Conservation (phyloP, 2,888 invertebrate species). For the Panopea generosa region DNA sequence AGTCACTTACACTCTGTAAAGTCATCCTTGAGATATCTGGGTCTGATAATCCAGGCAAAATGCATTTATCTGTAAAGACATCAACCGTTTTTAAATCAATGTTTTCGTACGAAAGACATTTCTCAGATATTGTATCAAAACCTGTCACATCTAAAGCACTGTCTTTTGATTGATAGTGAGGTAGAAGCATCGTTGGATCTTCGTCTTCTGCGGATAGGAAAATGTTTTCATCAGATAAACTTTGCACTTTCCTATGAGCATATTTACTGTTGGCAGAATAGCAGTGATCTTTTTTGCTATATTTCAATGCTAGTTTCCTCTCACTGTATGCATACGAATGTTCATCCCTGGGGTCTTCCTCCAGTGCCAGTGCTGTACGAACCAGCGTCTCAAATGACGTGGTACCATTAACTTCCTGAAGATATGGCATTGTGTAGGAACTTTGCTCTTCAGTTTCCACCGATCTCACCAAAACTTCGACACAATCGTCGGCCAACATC, state of each 20-base stretch:
- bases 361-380: constrained; percentile 34
- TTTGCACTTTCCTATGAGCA: constrained; percentile 26
- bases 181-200: constrained; percentile 25
- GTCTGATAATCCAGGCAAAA: constrained; percentile 55
- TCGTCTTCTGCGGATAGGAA: background rate
- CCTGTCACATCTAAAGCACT: constrained; percentile 63
- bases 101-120: constrained; percentile 55
- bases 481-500: constrained; percentile 22
- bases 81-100: constrained; percentile 56
- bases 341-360: constrained; percentile 43
- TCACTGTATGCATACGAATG: constrained; percentile 55
- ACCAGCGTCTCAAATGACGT: constrained; percentile 42
- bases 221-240: constrained; percentile 44
- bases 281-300: constrained; percentile 51
- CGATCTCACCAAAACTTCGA: constrained; percentile 31
- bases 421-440: background rate
- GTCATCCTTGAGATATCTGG: constrained; percentile 61
- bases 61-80: constrained; percentile 47
- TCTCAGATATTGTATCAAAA: constrained; percentile 56
- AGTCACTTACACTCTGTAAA: constrained; percentile 10
- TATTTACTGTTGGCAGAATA: constrained; percentile 27
- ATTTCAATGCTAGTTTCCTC: constrained; percentile 24
- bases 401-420: constrained; percentile 3
- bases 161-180: constrained; percentile 58
- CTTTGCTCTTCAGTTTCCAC: constrained; percentile 26